Evolutionary conservation across 2,113 vertebrate species (phyloP).

Genomic region (Myrmecophaga tridactyla): DNA sequence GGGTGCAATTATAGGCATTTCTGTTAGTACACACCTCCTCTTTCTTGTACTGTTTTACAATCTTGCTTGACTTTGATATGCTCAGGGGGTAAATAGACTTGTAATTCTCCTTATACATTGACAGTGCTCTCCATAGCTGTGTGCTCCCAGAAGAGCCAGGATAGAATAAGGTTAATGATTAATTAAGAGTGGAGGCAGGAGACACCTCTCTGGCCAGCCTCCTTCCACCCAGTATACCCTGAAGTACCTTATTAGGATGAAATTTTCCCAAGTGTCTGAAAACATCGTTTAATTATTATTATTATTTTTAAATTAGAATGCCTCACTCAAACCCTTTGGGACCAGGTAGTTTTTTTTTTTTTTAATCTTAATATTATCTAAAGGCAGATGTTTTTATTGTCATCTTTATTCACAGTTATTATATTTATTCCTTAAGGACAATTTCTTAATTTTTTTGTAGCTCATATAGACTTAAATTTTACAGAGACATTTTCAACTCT

Average conservation of each 20-base stretch:
- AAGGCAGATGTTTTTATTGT: background rate
- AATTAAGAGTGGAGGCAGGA: conserved; percentile 46
- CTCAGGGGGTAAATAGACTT: conserved; percentile 14
- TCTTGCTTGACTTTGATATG: conserved; percentile 56
- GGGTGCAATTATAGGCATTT: background rate
- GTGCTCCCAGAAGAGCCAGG: background rate
- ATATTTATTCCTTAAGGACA: conserved; percentile 45
- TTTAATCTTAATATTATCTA: background rate
- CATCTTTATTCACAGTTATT: background rate
- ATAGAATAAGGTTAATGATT: conserved; percentile 23
- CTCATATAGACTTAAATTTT: background rate
- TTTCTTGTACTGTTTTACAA: conserved; percentile 13
- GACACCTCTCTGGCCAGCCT: background rate
- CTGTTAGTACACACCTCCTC: background rate
- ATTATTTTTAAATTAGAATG: conserved; percentile 33
- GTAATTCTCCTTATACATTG: conserved; percentile 55
- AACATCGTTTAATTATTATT: conserved; percentile 45
- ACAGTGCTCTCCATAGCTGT: background rate
- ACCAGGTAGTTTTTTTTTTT: conserved; percentile 16
- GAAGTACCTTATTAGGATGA: background rate
- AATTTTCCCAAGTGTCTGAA: conserved; percentile 30
- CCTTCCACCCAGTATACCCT: fast-evolving
- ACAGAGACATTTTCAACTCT: background rate
- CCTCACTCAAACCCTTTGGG: background rate
- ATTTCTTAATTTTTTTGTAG: too few relatives aligned